phyloP scores from a whole-genome alignment of 2,888 invertebrate genomes.

The Lasius fuliginosus region DNA sequence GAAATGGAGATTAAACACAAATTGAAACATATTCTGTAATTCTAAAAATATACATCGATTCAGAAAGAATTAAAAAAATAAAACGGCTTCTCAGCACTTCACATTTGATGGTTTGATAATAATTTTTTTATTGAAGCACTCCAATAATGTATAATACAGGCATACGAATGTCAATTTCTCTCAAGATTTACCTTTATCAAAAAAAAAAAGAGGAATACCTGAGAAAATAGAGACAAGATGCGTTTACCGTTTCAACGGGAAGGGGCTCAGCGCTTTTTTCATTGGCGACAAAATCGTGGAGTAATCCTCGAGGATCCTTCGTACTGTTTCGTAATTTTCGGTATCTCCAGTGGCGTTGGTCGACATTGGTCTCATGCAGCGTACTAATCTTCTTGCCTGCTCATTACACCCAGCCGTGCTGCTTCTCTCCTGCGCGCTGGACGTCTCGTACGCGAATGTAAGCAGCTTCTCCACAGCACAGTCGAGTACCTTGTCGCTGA shows the following conservation, averaged over 20 bases:
- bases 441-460: conserved; percentile 64
- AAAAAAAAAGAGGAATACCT: conserved; percentile 15
- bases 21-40: not conserved
- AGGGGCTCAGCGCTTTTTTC: conserved; percentile 40
- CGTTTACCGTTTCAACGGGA: conserved; percentile 64
- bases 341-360: conserved; percentile 61
- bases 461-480: conserved; percentile 78
- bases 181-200: conserved; percentile 4
- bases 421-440: conserved; percentile 25
- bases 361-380: conserved; percentile 64
- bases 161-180: too few species aligned
- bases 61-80: not conserved
- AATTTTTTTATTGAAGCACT: not conserved
- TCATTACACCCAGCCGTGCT: conserved; percentile 38
- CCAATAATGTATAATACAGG: not conserved
- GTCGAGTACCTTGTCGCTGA: conserved; percentile 77
- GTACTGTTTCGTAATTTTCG: conserved; percentile 63
- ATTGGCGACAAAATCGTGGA: conserved; percentile 53
- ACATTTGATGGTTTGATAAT: not conserved
- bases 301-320: conserved; percentile 68
- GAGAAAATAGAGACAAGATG: conserved; percentile 52
- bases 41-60: conserved; percentile 3
- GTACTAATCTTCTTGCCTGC: conserved; percentile 55
- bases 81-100: not conserved
- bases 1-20: conserved; percentile 1